Evolutionary conservation across 1,140 invertebrate genomes (phyloP).

Genomic region (Aplysia californica): DNA sequence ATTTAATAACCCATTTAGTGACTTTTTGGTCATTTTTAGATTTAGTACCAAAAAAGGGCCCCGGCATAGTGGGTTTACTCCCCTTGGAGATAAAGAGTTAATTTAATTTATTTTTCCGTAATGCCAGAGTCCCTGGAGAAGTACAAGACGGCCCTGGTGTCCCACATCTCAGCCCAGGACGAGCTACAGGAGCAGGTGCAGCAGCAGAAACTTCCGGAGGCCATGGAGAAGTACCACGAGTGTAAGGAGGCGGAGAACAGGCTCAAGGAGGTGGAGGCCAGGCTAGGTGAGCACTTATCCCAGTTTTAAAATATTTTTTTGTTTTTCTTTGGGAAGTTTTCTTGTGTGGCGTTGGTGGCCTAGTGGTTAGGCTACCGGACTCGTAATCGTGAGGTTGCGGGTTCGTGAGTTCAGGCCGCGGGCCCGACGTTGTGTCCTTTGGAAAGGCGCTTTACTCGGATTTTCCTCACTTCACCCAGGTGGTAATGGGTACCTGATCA

Average conservation of each 20-base stretch:
- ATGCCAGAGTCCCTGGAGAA: constrained; percentile 56
- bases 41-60: not conserved
- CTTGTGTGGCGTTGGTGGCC: not conserved
- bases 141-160: constrained; percentile 47
- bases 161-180: constrained; percentile 45
- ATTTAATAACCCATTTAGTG: no score
- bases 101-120: not conserved
- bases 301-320: not conserved
- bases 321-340: not conserved
- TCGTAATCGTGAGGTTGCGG: not conserved
- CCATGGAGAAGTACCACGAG: constrained; percentile 63
- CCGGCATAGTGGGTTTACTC: not conserved
- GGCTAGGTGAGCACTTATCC: constrained; percentile 43
- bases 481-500: no score
- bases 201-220: constrained; percentile 55
- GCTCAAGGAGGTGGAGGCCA: constrained; percentile 54
- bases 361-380: not conserved
- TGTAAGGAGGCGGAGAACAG: constrained; percentile 59
- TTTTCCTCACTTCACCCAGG: not conserved
- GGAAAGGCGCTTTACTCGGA: not conserved
- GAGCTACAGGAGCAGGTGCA: constrained; percentile 62
- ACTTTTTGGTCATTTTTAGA: not conserved
- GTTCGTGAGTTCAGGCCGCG: not conserved
- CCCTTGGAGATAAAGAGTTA: not conserved
- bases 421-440: not conserved